phyloP scores from a whole-genome alignment of 2,888 invertebrate genomes.

The Noctua pronuba region DNA sequence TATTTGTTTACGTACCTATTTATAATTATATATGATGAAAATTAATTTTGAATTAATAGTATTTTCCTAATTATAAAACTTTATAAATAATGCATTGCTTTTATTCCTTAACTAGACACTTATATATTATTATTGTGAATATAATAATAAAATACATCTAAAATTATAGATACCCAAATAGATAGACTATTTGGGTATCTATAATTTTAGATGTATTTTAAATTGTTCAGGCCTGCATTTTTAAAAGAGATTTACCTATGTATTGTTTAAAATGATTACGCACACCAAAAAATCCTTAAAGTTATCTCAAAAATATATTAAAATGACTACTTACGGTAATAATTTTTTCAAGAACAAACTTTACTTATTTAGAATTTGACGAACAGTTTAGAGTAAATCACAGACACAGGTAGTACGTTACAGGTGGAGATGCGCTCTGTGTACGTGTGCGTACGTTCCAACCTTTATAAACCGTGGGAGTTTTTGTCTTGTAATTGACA shows the following conservation, averaged over 20 bases:
- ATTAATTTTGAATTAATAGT: neutral
- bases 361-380: slow-evolving; percentile 44
- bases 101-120: neutral
- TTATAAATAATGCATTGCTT: neutral
- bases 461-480: slow-evolving; percentile 90
- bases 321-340: slow-evolving; percentile 51
- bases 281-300: neutral
- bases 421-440: slow-evolving; percentile 87
- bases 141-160: no score
- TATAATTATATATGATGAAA: neutral
- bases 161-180: no score
- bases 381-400: slow-evolving; percentile 71
- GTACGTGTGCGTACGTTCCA: slow-evolving; percentile 80
- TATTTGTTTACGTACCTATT: neutral
- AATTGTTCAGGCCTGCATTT: neutral
- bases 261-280: neutral
- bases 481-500: slow-evolving; percentile 89
- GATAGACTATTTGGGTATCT: neutral
- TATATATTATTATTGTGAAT: neutral
- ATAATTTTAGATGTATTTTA: neutral
- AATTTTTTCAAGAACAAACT: slow-evolving; percentile 22
- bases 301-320: neutral
- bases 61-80: neutral
- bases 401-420: slow-evolving; percentile 77
- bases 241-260: neutral